Evolutionary conservation across 2,888 invertebrate genomes (phyloP).

Genomic region (Lapara coniferarum): DNA sequence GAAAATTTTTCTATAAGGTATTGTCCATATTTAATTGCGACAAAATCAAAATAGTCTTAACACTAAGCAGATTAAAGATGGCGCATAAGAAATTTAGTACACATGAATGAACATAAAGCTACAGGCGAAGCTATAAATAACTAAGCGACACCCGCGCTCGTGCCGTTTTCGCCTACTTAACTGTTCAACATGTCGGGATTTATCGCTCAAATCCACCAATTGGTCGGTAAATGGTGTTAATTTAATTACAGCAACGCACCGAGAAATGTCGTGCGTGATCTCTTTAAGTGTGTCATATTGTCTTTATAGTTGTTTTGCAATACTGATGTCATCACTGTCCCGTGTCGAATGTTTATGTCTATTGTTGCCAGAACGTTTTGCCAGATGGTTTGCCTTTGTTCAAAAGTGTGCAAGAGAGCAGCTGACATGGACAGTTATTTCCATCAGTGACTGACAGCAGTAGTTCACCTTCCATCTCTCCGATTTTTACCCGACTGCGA

Average conservation of each 20-base stretch:
- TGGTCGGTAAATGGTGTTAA: slow-evolving; percentile 74
- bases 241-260: slow-evolving; percentile 62
- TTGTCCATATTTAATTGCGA: background rate
- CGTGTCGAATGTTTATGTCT: no score
- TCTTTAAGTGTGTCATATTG: slow-evolving; percentile 45
- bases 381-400: no score
- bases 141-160: slow-evolving; percentile 46
- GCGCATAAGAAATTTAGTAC: background rate
- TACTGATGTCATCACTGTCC: background rate
- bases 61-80: background rate
- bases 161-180: slow-evolving; percentile 39
- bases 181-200: slow-evolving; percentile 58
- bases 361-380: no score
- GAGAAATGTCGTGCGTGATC: slow-evolving; percentile 47
- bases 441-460: no score
- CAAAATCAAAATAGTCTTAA: background rate
- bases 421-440: no score
- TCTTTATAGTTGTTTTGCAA: slow-evolving; percentile 3
- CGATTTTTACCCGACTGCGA: no score
- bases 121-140: slow-evolving; percentile 42
- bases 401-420: no score
- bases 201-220: slow-evolving; percentile 75
- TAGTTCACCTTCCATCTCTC: no score
- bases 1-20: background rate
- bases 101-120: slow-evolving; percentile 10